Evolutionary conservation across 2,888 invertebrate genomes (phyloP), one percentile per base, ranked within the genome.

Genomic region (Linyphia triangularis): DNA sequence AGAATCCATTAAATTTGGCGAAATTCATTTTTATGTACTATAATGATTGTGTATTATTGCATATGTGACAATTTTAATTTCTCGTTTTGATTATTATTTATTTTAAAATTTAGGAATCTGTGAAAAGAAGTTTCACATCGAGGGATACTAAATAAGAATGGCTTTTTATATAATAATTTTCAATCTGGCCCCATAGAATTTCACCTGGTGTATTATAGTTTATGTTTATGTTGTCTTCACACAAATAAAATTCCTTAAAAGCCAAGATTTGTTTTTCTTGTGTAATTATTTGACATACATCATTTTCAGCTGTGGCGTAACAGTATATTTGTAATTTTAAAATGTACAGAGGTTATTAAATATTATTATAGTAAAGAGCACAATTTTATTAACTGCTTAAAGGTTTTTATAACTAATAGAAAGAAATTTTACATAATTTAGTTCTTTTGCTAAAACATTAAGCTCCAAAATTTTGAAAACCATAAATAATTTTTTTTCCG

Each of bases 131-230:
- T 51, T 16, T n/a, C 51, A 51, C 51, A 10, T 51, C 3, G 51
- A 51, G 51, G 51, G 51, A 51, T 51, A 51, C 16, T 51, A n/a
- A 51, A n/a, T 1, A 51, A 51, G 5, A 51, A 51, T n/a, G 2
- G n/a, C 19, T 57, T 30, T 7, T 77, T 77, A 13, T 37, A 61
- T 61, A 61, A n/a, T 26, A 30, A 33, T 43, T 77, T 77, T 77
- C 33, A 40, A 63, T 63, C 63, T 75, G 51, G 22, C 24, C 37
- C n/a, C 57, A 19, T 33, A 59, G 13, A 40, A 77, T 61, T 61
- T 77, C 77, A 40, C 26, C 24, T 63, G 40, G 40, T 77, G 77
- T 77, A 77, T 63, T 61, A 77, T 77, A 77, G 61, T 77, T 77
- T 77, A 75, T 75, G 59, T 75, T 73, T 67, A 51, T 51, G 51